These are phyloP conservation scores for Cephalopterus ornatus DNA, from an alignment of 2,113 vertebrate genomes.

Conservation along the genomic window DNA sequence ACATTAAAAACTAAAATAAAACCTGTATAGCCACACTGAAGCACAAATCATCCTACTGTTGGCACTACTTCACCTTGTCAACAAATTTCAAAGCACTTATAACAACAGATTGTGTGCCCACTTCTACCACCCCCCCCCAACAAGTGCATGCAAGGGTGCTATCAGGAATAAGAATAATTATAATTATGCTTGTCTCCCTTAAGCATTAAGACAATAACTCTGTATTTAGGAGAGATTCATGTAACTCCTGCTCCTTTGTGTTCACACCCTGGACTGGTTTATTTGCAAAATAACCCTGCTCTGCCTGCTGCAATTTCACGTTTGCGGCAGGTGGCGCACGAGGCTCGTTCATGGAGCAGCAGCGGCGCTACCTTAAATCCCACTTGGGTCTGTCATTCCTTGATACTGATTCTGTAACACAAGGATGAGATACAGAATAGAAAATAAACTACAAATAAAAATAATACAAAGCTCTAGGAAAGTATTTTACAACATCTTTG, in stretches of 20 bases:
- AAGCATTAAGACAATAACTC: not conserved
- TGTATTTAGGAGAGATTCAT: not conserved
- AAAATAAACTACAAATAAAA: not conserved
- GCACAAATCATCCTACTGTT: not conserved
- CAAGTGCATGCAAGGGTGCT: not conserved
- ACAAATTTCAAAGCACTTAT: not conserved
- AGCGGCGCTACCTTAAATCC: accelerated
- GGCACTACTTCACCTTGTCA: not conserved
- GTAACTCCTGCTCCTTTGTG: not conserved
- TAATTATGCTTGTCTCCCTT: not conserved
- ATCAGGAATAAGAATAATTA: not conserved
- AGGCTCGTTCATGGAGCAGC: not conserved
- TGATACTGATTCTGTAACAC: not conserved
- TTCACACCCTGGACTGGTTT: not conserved
- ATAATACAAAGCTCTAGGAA: not conserved
- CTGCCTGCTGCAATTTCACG: not conserved
- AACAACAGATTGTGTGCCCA: not conserved
- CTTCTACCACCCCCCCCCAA: not conserved
- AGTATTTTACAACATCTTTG: not conserved
- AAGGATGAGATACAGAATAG: not conserved
- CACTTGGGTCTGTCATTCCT: not conserved
- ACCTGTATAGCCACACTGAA: not conserved
- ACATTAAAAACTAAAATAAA: not conserved
- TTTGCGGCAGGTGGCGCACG: not conserved
- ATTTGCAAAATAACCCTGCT: not conserved